Evolutionary conservation across 2,797 vertebrate species (phyloP).

Genomic region (Okamejei kenojei): DNA sequence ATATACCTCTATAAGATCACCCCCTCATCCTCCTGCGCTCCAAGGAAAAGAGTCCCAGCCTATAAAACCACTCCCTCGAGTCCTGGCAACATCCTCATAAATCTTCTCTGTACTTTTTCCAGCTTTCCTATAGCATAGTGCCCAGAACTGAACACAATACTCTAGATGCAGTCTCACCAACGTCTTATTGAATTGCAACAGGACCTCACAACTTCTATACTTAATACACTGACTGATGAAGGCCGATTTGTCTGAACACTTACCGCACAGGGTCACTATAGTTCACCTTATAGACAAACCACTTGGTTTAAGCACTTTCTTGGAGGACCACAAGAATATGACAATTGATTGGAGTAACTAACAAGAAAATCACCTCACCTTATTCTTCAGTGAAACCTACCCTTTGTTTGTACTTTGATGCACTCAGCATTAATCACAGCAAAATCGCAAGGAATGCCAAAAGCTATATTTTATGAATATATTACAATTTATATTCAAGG

Average conservation of each 20-base stretch:
- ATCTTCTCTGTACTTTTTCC: no score
- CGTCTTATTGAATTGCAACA: no score
- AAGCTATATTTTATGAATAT: conserved; percentile 68
- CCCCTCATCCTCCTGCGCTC: no score
- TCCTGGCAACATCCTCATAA: no score
- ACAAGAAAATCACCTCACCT: conserved; percentile 31
- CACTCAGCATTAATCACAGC: conserved; percentile 66
- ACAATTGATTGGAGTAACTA: conserved; percentile 35
- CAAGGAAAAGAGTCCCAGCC: no score
- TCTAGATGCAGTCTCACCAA: no score
- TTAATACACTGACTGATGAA: no score
- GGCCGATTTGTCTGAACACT: neutral
- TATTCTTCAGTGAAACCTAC: conserved; percentile 40
- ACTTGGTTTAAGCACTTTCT: neutral
- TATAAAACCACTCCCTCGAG: no score
- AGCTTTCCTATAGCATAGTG: no score
- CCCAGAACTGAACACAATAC: no score
- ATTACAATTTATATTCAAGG: conserved; percentile 68
- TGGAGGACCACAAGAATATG: neutral
- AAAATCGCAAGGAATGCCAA: conserved; percentile 64
- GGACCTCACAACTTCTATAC: no score
- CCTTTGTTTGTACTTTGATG: conserved; percentile 51
- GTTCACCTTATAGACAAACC: conserved; percentile 8
- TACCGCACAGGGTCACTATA: neutral
- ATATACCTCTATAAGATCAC: no score